Percentiles rank a stretch among this genome's conserved stretches.
phyloP scores from a whole-genome alignment of 2,113 vertebrate species.

The Sialia sialis region DNA sequence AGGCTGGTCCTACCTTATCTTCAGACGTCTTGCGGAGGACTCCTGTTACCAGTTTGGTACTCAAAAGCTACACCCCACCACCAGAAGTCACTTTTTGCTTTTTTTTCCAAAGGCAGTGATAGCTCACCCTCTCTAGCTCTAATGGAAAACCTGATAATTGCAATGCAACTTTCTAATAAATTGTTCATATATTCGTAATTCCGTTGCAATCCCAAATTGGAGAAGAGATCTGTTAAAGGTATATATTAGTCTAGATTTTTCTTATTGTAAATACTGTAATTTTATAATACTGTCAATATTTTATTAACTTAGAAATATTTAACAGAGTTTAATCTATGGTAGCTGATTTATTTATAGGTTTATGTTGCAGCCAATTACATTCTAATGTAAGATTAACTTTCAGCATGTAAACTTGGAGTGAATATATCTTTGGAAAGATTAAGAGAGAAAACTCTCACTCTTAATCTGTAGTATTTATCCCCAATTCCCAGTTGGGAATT shows the following conservation, averaged over 20 bases:
- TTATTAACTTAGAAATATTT: constrained; percentile 82
- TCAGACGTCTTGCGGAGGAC: constrained; percentile 68
- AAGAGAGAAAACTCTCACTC: constrained; percentile 68
- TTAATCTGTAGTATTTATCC: constrained; percentile 64
- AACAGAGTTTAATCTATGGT: constrained; percentile 77
- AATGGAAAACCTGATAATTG: constrained; percentile 63
- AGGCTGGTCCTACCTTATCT: constrained; percentile 62
- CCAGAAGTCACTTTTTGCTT: constrained; percentile 68
- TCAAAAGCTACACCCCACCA: constrained; percentile 72
- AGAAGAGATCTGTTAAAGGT: constrained; percentile 77
- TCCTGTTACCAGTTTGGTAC: constrained; percentile 72
- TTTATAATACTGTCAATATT: constrained; percentile 81
- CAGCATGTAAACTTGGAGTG: constrained; percentile 66
- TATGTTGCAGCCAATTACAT: constrained; percentile 76
- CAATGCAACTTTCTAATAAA: constrained; percentile 78
- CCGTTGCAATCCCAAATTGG: constrained; percentile 68
- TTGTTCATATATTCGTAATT: constrained; percentile 71
- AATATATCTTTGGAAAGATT: constrained; percentile 64
- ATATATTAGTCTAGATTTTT: constrained; percentile 79
- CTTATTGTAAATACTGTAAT: constrained; percentile 83
- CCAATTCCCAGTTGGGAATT: constrained; percentile 36
- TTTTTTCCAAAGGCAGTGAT: constrained; percentile 61
- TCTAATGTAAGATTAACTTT: constrained; percentile 80
- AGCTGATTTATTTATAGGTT: constrained; percentile 77
- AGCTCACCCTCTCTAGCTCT: constrained; percentile 61